A percentile compares a stretch with the other conserved stretches of the same genome.
Conservation (phyloP, 2,888 invertebrate genomes). For the Xestia c-nigrum region DNA sequence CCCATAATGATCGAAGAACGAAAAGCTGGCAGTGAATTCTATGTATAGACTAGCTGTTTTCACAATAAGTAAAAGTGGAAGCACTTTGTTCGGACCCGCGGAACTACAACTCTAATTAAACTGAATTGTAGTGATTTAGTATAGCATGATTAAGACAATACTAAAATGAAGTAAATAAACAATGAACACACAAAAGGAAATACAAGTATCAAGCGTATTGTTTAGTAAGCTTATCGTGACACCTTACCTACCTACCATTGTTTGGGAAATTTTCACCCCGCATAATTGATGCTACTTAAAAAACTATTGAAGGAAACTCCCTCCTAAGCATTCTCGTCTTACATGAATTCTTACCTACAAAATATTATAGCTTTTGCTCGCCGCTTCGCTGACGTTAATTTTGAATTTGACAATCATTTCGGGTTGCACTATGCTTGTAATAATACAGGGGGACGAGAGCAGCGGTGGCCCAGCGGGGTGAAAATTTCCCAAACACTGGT, state of each 20-base stretch:
- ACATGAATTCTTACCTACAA: no score
- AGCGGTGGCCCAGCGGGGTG: no score
- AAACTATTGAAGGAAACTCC: background rate
- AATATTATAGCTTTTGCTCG: no score
- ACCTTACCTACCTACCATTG: background rate
- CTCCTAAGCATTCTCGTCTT: no score
- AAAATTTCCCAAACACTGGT: no score
- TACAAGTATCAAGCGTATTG: background rate
- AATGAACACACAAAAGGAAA: background rate
- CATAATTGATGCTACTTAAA: background rate
- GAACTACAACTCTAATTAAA: background rate
- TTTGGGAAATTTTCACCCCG: background rate
- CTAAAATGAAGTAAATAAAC: background rate
- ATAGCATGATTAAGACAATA: background rate
- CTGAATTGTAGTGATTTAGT: background rate
- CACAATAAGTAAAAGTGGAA: background rate
- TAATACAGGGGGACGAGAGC: no score
- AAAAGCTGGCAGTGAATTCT: background rate
- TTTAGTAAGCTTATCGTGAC: background rate
- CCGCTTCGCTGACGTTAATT: no score
- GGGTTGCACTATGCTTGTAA: no score
- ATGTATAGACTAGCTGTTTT: background rate
- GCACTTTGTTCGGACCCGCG: background rate
- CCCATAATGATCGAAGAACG: background rate
- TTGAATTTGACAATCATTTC: no score